phyloP scores from a whole-genome alignment of 2,113 vertebrate genomes.

The Onychostoma macrolepis region DNA sequence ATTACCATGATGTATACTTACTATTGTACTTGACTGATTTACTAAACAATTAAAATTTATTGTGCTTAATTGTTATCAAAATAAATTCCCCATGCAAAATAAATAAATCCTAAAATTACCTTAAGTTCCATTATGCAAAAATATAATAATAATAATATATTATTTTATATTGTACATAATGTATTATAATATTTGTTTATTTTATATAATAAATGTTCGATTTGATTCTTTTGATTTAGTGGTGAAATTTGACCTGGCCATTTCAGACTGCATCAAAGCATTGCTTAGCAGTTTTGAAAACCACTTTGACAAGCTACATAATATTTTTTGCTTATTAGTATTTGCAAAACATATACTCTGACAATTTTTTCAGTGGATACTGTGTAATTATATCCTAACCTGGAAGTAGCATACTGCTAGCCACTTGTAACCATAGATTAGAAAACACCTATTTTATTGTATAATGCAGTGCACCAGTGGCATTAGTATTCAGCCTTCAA shows the following conservation, averaged over 20 bases:
- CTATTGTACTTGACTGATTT: background rate
- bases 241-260: background rate
- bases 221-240: background rate
- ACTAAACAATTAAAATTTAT: background rate
- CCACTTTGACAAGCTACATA: background rate
- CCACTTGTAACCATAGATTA: background rate
- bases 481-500: slow-evolving; percentile 2
- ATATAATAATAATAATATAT: no score
- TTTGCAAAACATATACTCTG: background rate
- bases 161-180: background rate
- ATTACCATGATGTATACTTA: background rate
- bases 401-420: background rate
- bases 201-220: background rate
- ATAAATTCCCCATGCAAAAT: background rate
- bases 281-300: background rate
- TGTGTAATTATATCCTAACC: background rate
- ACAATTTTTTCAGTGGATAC: background rate
- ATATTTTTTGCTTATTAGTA: background rate
- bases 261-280: background rate
- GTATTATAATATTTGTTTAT: background rate
- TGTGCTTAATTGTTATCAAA: background rate
- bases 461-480: background rate
- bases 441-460: background rate
- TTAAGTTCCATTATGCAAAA: no score
- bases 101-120: background rate